Conservation (phyloP, 2,113 vertebrate genomes). For the Oxygymnocypris stewartii region DNA sequence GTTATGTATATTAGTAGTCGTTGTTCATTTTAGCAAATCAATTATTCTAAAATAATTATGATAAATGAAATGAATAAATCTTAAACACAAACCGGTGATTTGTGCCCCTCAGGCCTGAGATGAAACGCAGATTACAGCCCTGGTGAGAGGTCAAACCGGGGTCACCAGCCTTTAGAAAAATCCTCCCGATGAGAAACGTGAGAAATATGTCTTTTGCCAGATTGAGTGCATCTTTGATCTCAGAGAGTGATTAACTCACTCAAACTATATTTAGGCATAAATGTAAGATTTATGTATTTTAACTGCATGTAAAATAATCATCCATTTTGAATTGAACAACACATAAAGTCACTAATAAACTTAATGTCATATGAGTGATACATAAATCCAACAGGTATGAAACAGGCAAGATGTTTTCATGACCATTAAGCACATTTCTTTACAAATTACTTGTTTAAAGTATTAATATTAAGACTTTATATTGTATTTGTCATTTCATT, state of each 20-base stretch:
- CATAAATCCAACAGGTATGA: background rate
- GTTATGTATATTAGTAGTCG: too few relatives aligned
- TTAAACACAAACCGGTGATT: background rate
- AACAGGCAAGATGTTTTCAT: too few relatives aligned
- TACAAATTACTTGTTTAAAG: too few relatives aligned
- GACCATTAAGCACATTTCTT: too few relatives aligned
- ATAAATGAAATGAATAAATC: too few relatives aligned
- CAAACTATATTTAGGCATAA: background rate
- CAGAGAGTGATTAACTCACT: background rate
- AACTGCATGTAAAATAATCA: background rate
- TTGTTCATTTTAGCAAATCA: too few relatives aligned
- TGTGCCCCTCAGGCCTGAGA: background rate
- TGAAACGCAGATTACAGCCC: slow-evolving; percentile 27
- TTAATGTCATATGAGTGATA: background rate
- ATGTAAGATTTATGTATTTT: background rate
- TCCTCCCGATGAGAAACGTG: slow-evolving; percentile 14
- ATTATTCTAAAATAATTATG: too few relatives aligned
- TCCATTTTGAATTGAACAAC: background rate
- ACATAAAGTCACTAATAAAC: too few relatives aligned
- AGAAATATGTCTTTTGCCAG: background rate
- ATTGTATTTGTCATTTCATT: too few relatives aligned
- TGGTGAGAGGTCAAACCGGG: slow-evolving; percentile 25
- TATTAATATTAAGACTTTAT: too few relatives aligned
- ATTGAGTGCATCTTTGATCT: background rate
- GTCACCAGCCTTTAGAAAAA: background rate